A percentile compares a stretch with the other conserved stretches of the same genome.
Evolutionary conservation across 2,113 vertebrate species (phyloP).

Genomic region (Atherinomorus stipes): DNA sequence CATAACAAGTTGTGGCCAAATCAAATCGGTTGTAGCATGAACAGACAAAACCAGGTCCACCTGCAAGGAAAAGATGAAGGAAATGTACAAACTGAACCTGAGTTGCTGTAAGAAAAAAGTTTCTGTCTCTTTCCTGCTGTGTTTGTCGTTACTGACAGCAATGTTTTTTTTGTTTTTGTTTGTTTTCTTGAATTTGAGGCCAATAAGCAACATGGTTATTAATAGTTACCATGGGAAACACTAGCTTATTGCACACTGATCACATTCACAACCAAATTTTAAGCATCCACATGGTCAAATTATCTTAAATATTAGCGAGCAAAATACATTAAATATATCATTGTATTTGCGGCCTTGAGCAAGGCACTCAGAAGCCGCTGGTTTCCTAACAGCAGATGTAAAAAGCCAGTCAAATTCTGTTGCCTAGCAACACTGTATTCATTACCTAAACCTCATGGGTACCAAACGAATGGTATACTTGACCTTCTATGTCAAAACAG

Average conservation of each 20-base stretch:
- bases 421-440: constrained; percentile 11
- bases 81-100: no score
- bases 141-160: not conserved
- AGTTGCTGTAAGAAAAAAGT: no score
- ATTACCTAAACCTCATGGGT: not conserved
- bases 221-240: not conserved
- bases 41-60: no score
- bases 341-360: not conserved
- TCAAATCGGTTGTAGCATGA: no score
- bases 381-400: not conserved
- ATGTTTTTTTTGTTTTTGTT: no score
- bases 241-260: not conserved
- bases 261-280: not conserved
- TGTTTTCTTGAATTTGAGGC: no score
- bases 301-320: not conserved
- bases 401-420: not conserved
- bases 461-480: not conserved
- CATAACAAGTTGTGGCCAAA: no score
- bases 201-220: not conserved
- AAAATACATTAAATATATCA: not conserved
- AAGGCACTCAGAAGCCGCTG: not conserved
- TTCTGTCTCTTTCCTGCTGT: no score
- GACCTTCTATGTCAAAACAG: constrained; percentile 6
- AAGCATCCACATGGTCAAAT: not conserved
- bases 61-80: no score